Conservation (phyloP, 2,888 invertebrate species). For the Onchidella celtica region DNA sequence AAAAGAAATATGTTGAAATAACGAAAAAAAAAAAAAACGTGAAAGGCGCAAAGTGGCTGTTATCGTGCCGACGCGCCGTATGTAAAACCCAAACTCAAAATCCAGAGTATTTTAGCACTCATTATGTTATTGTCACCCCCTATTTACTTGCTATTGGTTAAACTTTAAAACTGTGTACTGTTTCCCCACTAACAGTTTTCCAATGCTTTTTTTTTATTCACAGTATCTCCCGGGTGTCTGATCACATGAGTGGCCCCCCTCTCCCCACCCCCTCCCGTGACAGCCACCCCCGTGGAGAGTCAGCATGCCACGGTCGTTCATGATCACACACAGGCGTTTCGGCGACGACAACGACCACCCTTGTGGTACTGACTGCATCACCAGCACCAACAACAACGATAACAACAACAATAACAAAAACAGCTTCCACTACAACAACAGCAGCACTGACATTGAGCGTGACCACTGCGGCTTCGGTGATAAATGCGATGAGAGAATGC, state of each 20-base stretch:
- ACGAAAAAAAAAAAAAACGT: too few relatives aligned
- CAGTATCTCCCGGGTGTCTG: neutral
- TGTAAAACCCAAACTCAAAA: too few relatives aligned
- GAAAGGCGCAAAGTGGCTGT: too few relatives aligned
- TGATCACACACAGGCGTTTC: slow-evolving; percentile 45
- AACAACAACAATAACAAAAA: slow-evolving; percentile 1
- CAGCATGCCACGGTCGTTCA: slow-evolving; percentile 51
- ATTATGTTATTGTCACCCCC: too few relatives aligned
- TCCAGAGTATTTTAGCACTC: too few relatives aligned
- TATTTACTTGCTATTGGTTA: too few relatives aligned
- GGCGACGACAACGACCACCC: slow-evolving; percentile 39
- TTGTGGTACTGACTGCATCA: slow-evolving; percentile 1
- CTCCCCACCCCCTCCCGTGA: neutral
- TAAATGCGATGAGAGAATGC: slow-evolving; percentile 18
- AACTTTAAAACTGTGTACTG: too few relatives aligned
- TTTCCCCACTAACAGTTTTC: neutral
- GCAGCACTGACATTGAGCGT: neutral
- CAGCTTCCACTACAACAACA: slow-evolving; percentile 4
- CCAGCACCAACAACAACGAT: slow-evolving; percentile 12
- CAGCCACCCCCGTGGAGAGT: neutral
- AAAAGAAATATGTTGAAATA: too few relatives aligned
- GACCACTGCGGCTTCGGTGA: neutral
- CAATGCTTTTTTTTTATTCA: neutral
- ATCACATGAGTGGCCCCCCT: neutral
- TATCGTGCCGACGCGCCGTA: too few relatives aligned